Percentiles rank a stretch among this genome's conserved stretches.
Conservation (phyloP, 2,113 vertebrate genomes). For the Balaeniceps rex region DNA sequence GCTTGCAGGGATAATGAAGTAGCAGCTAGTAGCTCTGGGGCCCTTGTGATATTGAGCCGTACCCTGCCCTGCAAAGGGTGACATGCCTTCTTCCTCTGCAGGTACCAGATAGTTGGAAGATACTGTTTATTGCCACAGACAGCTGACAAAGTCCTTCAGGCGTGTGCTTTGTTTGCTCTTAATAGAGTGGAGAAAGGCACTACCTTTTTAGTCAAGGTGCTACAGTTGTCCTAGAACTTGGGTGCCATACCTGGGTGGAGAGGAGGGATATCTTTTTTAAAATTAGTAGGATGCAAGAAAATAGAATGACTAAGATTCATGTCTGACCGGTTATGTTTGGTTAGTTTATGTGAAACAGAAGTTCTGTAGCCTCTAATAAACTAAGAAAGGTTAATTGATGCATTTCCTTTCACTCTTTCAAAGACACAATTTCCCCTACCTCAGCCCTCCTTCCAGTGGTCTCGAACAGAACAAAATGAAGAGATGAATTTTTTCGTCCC, state of each 20-base stretch:
- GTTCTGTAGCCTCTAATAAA: background rate
- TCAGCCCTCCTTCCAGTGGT: background rate
- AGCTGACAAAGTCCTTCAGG: background rate
- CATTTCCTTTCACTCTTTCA: background rate
- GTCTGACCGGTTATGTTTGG: background rate
- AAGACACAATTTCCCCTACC: background rate
- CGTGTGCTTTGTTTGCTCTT: background rate
- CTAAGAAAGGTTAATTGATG: background rate
- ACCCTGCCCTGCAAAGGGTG: background rate
- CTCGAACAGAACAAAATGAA: background rate
- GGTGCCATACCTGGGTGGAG: background rate
- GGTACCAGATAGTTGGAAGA: background rate
- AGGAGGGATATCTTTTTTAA: background rate
- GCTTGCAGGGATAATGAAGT: background rate
- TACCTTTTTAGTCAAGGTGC: background rate
- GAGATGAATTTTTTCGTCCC: background rate
- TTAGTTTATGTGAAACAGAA: background rate
- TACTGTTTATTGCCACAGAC: background rate
- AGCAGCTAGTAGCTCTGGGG: background rate
- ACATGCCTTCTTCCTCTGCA: background rate
- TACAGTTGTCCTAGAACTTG: background rate
- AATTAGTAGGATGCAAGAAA: background rate
- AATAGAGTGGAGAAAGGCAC: background rate
- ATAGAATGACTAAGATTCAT: background rate
- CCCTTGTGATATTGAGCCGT: background rate